Base-by-base conservation (phyloP, 2,888 invertebrate species). In the Parochlus steinenii region DNA sequence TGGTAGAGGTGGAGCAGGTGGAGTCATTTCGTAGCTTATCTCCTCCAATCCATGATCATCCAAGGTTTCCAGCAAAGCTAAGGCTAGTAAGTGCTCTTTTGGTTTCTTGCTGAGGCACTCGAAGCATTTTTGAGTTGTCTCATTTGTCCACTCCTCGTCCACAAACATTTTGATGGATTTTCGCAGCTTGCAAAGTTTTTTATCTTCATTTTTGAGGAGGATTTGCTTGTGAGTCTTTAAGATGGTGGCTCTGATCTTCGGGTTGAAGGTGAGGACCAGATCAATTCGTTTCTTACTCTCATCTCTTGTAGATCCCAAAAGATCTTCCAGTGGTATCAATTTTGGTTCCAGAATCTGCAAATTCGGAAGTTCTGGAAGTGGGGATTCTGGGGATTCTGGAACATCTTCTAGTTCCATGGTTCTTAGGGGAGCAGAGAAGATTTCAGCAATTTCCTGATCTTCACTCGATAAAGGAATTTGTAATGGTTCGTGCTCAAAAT, bases 1-100 rank as follows among this genome's bases (percentile, higher is more conserved):
- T 5, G 38, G 37, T 12, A 41, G 22, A 6, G 40, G 33, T 15
- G 41, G 41, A n/a, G 39, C 40, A 6, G 40, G 42, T 15, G 42
- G 42, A 12, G 39, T 38, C 6, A 26, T 27, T 29, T 34, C 35
- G 3, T 15, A 2, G 20, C 20, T 18, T 14, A 35, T 28, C 16
- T 27, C 28, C 5, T 11, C 23, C 5, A 28, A 15, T 14, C 19
- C 8, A 20, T 35, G 19, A 17, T 35, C 34, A 16, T 35, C 34
- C n/a, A 35, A 27, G 10, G 28, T 35, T 22, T 28, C 34, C 7
- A 12, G 29, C 14, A 35, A 23, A 11, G 34, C 36, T 24, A 30
- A 23, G 4, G 24, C 4, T 2, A 36, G 10, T 4, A 29, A 15
- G 7, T 7, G 6, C 11, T 27, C 27, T 8, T 16, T 19, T 14